Base-by-base conservation (phyloP, 2,888 invertebrate species). In the Leucania comma region DNA sequence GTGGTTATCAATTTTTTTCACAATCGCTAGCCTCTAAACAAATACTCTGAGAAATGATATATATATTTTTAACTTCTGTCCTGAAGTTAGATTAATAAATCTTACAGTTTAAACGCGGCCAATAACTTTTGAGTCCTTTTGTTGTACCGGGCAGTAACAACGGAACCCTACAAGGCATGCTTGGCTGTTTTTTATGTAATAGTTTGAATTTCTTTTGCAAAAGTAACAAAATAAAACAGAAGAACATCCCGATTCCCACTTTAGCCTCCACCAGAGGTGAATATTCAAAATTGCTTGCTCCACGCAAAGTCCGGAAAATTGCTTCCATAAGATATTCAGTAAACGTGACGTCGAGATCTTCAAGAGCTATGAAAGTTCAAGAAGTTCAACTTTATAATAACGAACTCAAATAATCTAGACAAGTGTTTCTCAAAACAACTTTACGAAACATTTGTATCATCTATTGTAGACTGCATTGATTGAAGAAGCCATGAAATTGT, bases 251-350 rank as follows among this genome's bases (percentile, higher is more conserved):
- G n/a, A 65, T 51, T 24, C n/a, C 26, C 24, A 17, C 42, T 12
- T 77, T 35, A 35, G 57, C 48, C 57, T 38, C 72, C 51, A 77
- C 26, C 22, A 14, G 58, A 78, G 22, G 56, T 35, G 32, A 51
- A 78, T 57, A 57, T 74, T 46, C 24, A 20, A 71, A 61, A 71
- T 78, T 50, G 56, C 46, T 78, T 22, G 56, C 78, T 51, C 20
- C 20, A 50, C n/a, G 56, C 50, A 54, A 73, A 71, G 35, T 71
- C 72, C 56, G 60, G 46, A 57, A 72, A 74, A 61, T 57, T 57
- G 72, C 60, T 61, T 74, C 17, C 51, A 12, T 78, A 56, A 53
- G 56, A 72, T 56, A 57, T 74, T 72, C 60, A 57, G 72, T 51
- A 72, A 78, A 72, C 50, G 56, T 57, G 59, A 50, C 60, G 32